These are phyloP conservation scores for Ectobius pallidus DNA, from an alignment of 2,888 invertebrate genomes.

Conservation along the genomic window DNA sequence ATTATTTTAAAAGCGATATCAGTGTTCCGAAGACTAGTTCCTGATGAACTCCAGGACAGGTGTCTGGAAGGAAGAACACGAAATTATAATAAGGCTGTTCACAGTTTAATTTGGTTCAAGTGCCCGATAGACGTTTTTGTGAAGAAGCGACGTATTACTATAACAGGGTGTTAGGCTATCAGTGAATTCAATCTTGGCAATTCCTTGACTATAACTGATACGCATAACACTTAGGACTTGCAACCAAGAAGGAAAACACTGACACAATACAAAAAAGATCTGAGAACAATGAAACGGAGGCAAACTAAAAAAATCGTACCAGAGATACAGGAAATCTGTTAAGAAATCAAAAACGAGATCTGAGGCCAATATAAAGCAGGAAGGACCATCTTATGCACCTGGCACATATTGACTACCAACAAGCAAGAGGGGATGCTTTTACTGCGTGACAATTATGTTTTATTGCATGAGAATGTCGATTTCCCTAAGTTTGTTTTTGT, in stretches of 20 bases:
- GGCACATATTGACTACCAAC: not conserved
- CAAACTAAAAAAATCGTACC: not conserved
- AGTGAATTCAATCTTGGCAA: not conserved
- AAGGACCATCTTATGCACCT: not conserved
- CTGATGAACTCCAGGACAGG: constrained; percentile 1
- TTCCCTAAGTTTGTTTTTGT: not conserved
- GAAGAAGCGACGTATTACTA: not conserved
- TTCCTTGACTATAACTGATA: not conserved
- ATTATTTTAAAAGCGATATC: constrained; percentile 5
- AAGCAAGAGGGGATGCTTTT: not conserved
- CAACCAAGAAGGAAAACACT: not conserved
- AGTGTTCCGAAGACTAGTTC: constrained; percentile 9
- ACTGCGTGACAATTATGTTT: not conserved
- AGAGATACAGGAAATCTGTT: not conserved
- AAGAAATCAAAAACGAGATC: not conserved
- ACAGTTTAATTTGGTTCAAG: not conserved
- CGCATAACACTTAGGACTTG: not conserved
- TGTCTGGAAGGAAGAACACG: constrained; percentile 2
- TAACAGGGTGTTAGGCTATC: not conserved
- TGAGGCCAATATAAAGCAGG: constrained; percentile 5
- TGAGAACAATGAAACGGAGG: not conserved
- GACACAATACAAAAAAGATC: not conserved
- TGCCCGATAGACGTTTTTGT: not conserved
- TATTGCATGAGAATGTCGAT: not conserved
- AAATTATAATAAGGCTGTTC: not conserved